Percentiles rank a stretch among this genome's conserved stretches.
phyloP scores from a whole-genome alignment of 2,888 invertebrate genomes.

The Melanargia galathea region DNA sequence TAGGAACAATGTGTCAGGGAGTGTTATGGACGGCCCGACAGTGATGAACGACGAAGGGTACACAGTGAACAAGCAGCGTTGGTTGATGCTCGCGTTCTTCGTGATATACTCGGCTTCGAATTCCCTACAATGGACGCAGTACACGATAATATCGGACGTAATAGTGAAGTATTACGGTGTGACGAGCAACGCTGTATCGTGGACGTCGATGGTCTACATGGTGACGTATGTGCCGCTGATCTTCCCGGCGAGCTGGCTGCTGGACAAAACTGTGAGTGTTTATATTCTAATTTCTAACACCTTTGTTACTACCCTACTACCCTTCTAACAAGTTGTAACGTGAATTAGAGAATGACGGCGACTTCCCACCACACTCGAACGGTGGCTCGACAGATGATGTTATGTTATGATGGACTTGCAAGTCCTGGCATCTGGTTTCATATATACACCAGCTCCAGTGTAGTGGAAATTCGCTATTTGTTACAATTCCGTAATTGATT shows the following conservation, averaged over 20 bases:
- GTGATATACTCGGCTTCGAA: constrained; percentile 94
- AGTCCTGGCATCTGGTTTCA: no score
- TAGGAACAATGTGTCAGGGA: constrained; percentile 51
- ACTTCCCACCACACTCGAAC: no score
- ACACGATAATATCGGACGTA: constrained; percentile 93
- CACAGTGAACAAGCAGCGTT: constrained; percentile 86
- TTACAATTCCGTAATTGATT: no score
- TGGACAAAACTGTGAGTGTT: constrained; percentile 92
- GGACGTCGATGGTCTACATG: constrained; percentile 99
- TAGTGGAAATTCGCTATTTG: no score
- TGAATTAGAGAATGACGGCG: no score
- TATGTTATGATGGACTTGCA: no score
- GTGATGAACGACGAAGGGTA: constrained; percentile 54
- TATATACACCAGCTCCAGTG: no score
- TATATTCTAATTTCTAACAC: no score
- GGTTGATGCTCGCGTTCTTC: constrained; percentile 92
- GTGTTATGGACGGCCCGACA: constrained; percentile 57
- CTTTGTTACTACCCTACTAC: no score
- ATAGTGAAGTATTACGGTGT: constrained; percentile 89
- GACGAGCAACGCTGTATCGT: constrained; percentile 88
- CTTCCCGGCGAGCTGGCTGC: constrained; percentile 97
- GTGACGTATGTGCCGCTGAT: constrained; percentile 97
- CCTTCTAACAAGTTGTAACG: no score
- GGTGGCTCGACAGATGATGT: no score
- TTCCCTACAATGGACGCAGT: constrained; percentile 98